Conservation (phyloP, 2,113 vertebrate genomes). For the Nipponia nippon region DNA sequence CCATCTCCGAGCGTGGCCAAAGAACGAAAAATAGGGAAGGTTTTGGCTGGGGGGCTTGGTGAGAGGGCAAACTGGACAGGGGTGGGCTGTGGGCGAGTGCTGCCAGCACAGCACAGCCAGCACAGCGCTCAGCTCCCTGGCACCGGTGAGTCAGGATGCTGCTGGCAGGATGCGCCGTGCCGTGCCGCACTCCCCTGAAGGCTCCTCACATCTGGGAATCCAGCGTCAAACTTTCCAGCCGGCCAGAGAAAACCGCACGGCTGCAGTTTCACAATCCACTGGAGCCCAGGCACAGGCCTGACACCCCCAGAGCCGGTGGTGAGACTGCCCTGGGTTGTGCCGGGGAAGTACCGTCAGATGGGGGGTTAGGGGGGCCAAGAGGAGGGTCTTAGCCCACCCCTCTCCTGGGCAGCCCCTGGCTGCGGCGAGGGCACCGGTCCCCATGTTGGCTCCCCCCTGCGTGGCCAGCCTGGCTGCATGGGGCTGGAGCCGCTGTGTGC, state of each 20-base stretch:
- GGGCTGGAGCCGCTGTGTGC: not conserved
- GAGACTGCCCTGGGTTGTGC: not conserved
- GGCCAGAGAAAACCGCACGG: not conserved
- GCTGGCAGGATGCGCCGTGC: not conserved
- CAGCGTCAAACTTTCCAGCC: constrained; percentile 29
- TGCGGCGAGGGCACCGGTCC: rapidly evolving
- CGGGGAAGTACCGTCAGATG: rapidly evolving
- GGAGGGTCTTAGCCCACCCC: not conserved
- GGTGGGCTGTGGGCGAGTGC: not conserved
- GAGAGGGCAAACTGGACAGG: not conserved
- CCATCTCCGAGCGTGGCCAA: rapidly evolving
- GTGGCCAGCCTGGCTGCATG: rapidly evolving
- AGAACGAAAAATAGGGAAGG: not conserved
- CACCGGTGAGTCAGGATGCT: not conserved
- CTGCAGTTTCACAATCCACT: not conserved
- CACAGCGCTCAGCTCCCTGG: not conserved
- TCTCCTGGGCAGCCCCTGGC: not conserved
- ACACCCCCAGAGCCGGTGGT: not conserved
- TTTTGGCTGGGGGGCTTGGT: not conserved
- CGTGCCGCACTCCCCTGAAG: not conserved
- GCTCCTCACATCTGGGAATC: constrained; percentile 54
- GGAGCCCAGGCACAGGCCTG: not conserved
- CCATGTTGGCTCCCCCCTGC: rapidly evolving
- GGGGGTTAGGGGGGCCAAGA: rapidly evolving
- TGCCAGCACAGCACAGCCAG: not conserved